Conservation (phyloP, 1,140 invertebrate species). For the Drosophila gunungcola region DNA sequence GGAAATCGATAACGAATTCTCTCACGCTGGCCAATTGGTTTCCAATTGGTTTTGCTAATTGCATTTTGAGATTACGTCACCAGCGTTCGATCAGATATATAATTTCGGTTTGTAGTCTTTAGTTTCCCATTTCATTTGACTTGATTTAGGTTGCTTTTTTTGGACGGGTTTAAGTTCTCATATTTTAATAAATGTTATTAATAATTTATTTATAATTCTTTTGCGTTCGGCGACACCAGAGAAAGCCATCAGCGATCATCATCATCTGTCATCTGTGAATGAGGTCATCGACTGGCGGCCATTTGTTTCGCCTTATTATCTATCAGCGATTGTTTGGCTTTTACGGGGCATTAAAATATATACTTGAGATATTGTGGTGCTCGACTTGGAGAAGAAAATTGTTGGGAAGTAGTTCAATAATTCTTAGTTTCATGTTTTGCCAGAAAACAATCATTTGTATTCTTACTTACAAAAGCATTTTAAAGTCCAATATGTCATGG, state of each 20-base stretch:
- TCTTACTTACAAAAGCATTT: neutral
- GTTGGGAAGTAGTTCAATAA: slow-evolving; percentile 12
- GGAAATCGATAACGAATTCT: slow-evolving; percentile 43
- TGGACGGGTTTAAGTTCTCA: slow-evolving; percentile 21
- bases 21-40: slow-evolving; percentile 44
- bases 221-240: slow-evolving; percentile 26
- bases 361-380: slow-evolving; percentile 28
- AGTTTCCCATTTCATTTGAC: neutral
- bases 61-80: slow-evolving; percentile 46
- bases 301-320: slow-evolving; percentile 50
- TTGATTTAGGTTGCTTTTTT: slow-evolving; percentile 10
- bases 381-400: slow-evolving; percentile 30
- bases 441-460: slow-evolving; percentile 1
- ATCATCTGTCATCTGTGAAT: slow-evolving; percentile 46
- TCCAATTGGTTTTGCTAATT: slow-evolving; percentile 43
- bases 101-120: slow-evolving; percentile 3
- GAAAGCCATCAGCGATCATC: slow-evolving; percentile 34
- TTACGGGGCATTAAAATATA: slow-evolving; percentile 35
- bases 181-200: slow-evolving; percentile 45
- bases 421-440: neutral
- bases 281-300: slow-evolving; percentile 45
- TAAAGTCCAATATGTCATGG: neutral
- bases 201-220: slow-evolving; percentile 32
- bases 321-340: slow-evolving; percentile 43
- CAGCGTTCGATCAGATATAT: slow-evolving; percentile 11